A percentile compares a stretch with the other conserved stretches of the same genome.
Conservation (phyloP, 1,140 invertebrate genomes). For the Melitaea cinxia region DNA sequence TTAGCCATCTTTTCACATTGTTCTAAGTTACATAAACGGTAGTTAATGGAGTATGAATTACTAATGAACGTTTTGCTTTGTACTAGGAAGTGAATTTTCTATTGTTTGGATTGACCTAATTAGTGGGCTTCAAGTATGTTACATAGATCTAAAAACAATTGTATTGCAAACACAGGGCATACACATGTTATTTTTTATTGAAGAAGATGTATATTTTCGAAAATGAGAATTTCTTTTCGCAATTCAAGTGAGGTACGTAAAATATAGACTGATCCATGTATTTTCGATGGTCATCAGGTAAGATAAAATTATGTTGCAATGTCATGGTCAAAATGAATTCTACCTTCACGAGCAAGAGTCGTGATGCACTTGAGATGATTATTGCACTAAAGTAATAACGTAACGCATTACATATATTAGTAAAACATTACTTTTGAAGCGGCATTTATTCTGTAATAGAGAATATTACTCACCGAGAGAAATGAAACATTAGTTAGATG, state of each 20-base stretch:
- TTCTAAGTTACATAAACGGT: constrained; percentile 71
- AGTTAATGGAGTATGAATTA: constrained; percentile 75
- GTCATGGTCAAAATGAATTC: constrained; percentile 63
- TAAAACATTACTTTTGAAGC: neutral
- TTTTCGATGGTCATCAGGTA: constrained; percentile 52
- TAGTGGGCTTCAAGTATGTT: constrained; percentile 38
- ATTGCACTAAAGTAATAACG: constrained; percentile 20
- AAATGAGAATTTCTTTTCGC: neutral
- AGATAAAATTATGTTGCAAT: constrained; percentile 63
- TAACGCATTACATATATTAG: neutral
- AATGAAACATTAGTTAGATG: neutral
- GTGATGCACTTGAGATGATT: constrained; percentile 67
- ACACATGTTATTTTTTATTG: constrained; percentile 14
- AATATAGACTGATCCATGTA: constrained; percentile 5
- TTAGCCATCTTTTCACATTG: constrained; percentile 74
- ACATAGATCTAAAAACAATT: constrained; percentile 13
- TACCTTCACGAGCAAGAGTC: constrained; percentile 44
- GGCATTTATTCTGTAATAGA: neutral
- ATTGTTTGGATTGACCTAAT: constrained; percentile 60
- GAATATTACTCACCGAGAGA: too few relatives aligned
- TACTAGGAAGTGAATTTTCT: constrained; percentile 64
- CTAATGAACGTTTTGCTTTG: constrained; percentile 62
- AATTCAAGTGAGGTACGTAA: neutral
- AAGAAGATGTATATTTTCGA: neutral
- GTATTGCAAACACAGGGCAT: neutral